phyloP scores from a whole-genome alignment of 2,797 vertebrate species.

The Ptychadena robeensis region DNA sequence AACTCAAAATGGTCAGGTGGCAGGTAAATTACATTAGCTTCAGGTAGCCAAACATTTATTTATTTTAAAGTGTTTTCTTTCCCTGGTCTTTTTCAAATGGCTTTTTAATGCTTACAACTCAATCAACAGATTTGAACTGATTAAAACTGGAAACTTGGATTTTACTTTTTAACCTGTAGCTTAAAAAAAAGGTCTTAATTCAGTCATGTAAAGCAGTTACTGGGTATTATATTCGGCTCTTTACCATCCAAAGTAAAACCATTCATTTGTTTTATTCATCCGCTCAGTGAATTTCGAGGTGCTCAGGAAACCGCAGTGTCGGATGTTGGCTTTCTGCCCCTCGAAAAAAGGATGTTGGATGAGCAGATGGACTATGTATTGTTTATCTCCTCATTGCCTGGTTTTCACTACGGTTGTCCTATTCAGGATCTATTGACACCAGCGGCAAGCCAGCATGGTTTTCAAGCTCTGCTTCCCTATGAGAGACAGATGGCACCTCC shows the following conservation, averaged over 20 bases:
- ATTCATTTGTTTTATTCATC: not conserved
- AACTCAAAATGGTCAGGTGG: too few species aligned
- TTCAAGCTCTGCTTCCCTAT: not conserved
- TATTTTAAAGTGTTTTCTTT: too few species aligned
- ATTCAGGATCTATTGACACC: slow-evolving; percentile 18
- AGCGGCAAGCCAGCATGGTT: not conserved
- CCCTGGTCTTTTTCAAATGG: too few species aligned
- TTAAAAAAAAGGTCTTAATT: too few species aligned
- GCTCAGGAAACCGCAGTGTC: not conserved
- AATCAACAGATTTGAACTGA: too few species aligned
- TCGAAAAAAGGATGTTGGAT: not conserved
- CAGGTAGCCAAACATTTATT: too few species aligned
- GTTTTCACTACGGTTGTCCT: not conserved
- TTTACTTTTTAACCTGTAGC: too few species aligned
- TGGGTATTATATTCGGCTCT: not conserved
- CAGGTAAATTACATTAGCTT: too few species aligned
- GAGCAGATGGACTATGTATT: slow-evolving; percentile 21
- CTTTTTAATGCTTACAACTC: too few species aligned
- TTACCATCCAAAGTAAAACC: not conserved
- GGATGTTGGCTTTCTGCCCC: not conserved
- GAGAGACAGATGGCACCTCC: slow-evolving; percentile 26
- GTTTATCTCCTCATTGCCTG: not conserved
- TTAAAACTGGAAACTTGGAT: too few species aligned
- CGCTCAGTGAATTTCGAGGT: not conserved
- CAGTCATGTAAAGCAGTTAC: not conserved